These are phyloP conservation scores for Reinhardtius hippoglossoides DNA, from an alignment of 2,113 vertebrate genomes.

Conservation along the genomic window DNA sequence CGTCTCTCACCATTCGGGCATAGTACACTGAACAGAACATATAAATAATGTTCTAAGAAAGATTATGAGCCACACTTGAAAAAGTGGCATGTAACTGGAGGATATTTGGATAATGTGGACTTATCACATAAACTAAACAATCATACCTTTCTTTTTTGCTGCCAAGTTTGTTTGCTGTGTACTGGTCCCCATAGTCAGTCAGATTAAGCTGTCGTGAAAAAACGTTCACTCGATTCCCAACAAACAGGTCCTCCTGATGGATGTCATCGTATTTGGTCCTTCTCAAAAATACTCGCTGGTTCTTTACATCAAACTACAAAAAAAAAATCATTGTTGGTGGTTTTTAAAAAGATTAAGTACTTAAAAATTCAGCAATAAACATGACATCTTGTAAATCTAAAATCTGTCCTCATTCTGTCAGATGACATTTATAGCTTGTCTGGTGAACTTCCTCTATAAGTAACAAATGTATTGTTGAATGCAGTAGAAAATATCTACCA, in stretches of 20 bases:
- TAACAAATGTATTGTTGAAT: not conserved
- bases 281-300: constrained; percentile 89
- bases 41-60: not conserved
- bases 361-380: not conserved
- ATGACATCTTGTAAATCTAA: not conserved
- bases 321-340: not conserved
- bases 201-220: constrained; percentile 92
- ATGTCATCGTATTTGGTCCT: constrained; percentile 89
- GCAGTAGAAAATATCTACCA: constrained; percentile 82
- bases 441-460: no score
- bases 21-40: not conserved
- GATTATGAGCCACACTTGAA: not conserved
- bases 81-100: constrained; percentile 1
- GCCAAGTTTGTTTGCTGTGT: constrained; percentile 91
- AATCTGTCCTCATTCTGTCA: no score
- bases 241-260: constrained; percentile 89
- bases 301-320: constrained; percentile 93
- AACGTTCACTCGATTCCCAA: constrained; percentile 91
- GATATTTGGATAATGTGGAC: not conserved
- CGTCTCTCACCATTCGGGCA: no score
- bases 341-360: not conserved
- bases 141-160: constrained; percentile 92
- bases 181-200: constrained; percentile 92
- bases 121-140: not conserved
- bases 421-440: no score